Evolutionary conservation across 2,888 invertebrate genomes (phyloP), one percentile per base, ranked within the genome.

Genomic region (Ectemnius continuus): DNA sequence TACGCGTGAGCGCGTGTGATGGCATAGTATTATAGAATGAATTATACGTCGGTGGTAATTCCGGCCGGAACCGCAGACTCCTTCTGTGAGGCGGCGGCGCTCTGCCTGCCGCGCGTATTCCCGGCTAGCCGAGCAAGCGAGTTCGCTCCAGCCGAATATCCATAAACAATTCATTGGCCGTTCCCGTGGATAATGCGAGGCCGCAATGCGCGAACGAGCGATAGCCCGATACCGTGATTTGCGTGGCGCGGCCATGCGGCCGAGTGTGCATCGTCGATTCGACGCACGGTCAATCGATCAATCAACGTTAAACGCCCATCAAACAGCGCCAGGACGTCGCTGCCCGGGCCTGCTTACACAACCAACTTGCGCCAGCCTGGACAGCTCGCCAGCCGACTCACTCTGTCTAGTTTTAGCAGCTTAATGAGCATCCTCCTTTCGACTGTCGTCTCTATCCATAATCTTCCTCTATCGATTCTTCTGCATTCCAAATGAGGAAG

Each of bases 301-400:
- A 81, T 84, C 84, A 84, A 68, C 80, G 84, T 75, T 78, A 79
- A 84, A 81, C 76, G 73, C 76, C 79, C 82, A 80, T 82, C 82
- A 80, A 80, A 80, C 75, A 36, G 52, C 67, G 61, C 52, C 61
- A 20, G 46, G 59, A 8, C 52, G 74, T 59, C 57, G 56, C 45
- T 48, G 63, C 52, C 52, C 36, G 71, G 45, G 61, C 61, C 61
- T 56, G 68, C 70, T 71, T 58, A 58, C 68, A 70, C 57, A 45
- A 62, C 67, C 59, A 69, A 36, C 36, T 36, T 36, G 36, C 36
- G 36, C 36, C 36, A 36, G 36, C 36, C 36, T 36, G 36, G 36
- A 36, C 36, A 36, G 36, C 8, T 36, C 8, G 36, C 36, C 36
- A 36, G 36, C 36, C 36, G 36, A 36, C 36, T 36, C 36, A 11